These are phyloP conservation scores for Phrynosoma platyrhinos DNA, from an alignment of 2,113 vertebrate genomes.

Conservation along the genomic window DNA sequence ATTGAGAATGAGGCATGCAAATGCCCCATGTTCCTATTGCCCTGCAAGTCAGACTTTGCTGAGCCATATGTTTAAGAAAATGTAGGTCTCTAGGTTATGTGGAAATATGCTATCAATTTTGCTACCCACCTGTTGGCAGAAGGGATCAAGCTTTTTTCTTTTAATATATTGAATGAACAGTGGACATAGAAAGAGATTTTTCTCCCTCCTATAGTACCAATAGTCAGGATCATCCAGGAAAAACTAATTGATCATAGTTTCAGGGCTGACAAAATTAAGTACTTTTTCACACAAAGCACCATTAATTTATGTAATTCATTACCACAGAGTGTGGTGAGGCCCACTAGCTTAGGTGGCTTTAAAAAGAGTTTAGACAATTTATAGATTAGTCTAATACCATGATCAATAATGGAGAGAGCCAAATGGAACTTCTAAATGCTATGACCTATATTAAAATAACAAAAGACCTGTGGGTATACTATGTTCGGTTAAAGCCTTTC, in stretches of 20 bases:
- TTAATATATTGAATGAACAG: background rate
- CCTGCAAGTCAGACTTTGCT: background rate
- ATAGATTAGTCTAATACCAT: too few relatives aligned
- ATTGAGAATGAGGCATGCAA: background rate
- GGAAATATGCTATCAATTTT: background rate
- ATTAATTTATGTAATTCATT: background rate
- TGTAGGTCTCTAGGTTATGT: background rate
- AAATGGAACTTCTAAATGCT: too few relatives aligned
- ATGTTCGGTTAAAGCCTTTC: too few relatives aligned
- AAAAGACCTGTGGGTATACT: too few relatives aligned
- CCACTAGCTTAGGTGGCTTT: too few relatives aligned
- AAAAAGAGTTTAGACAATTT: too few relatives aligned
- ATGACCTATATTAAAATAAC: too few relatives aligned
- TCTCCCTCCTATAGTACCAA: background rate
- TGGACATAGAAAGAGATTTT: background rate
- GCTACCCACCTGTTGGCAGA: too few relatives aligned
- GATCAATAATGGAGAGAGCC: too few relatives aligned
- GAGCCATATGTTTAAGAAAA: background rate
- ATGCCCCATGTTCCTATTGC: background rate
- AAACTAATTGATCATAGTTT: background rate
- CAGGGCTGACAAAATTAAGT: background rate
- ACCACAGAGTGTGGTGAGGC: too few relatives aligned
- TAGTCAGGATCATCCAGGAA: background rate
- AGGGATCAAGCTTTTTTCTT: background rate
- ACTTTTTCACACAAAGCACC: background rate